Base-by-base conservation (phyloP, 2,888 invertebrate genomes). In the Epinotia nisella region DNA sequence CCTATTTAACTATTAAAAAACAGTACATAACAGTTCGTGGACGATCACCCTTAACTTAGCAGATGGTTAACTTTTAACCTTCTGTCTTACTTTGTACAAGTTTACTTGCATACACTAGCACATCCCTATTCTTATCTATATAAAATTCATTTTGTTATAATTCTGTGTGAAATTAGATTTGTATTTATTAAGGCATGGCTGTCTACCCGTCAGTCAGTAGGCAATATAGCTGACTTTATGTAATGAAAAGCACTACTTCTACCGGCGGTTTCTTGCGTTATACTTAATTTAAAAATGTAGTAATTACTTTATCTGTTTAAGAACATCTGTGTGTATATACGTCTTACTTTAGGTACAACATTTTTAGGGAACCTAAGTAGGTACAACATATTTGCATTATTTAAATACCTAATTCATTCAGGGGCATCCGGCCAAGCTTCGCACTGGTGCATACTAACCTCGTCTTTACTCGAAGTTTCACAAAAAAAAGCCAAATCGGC, bases 21-120 rank as follows among this genome's bases (percentile, higher is more conserved):
- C 35, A 35, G 35, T 55, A 7, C 9, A 15, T 58, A 24, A 45
- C 56, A 56, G 13, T 70, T 64, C 45, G 56, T 64, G 61, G 56
- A 45, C 49, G 19, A 70, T 64, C 56, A 58, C 56, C 56, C 78
- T 77, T 65, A 77, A 78, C 82, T 79, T 79, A 80, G 78, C 82
- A 79, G 83, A 82, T 84, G 81, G 82, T 84, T 87, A 85, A 87
- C 87, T 83, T 85, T 83, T 88, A 84, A 87, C 88, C 89, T 84
- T 78, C 74, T 78, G 75, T 79, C 76, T 76, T 76, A 74, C 75
- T 69, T 9, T 35, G 51, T 13, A 68, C 62, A 74, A 76, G 19
- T 19, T 72, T 51, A 66, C 49, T 51, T 39, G 7, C 45, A n/a
- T 71, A 2, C 19, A 15, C n/a, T 4, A 24, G n/a, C 35, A 51